Evolutionary conservation across 37 sponge, comb jelly and placozoan species (phyloP).

Genomic region (Lycopodina hypogea): DNA sequence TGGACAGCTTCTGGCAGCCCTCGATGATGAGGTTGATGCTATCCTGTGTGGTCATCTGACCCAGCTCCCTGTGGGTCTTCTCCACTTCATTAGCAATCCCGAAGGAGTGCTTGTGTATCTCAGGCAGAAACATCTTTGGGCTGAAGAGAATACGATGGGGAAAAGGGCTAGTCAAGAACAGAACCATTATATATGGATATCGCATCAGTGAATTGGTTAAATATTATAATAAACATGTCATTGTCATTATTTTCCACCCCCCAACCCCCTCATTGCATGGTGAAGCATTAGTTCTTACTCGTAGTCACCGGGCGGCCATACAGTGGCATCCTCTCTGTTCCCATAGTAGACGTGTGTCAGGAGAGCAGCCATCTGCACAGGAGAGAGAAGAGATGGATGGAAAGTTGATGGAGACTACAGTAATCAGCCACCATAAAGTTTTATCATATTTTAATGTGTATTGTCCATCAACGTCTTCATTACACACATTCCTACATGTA

Average conservation of each 20-base stretch:
- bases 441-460: too few species aligned
- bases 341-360: conserved; percentile 56
- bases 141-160: background rate
- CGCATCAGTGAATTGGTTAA: too few species aligned
- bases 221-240: too few species aligned
- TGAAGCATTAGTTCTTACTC: conserved; percentile 21
- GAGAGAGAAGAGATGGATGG: too few species aligned
- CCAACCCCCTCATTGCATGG: background rate
- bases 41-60: conserved; percentile 7
- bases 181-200: too few species aligned
- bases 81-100: conserved; percentile 27
- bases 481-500: too few species aligned
- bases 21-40: conserved; percentile 46
- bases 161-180: too few species aligned
- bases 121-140: conserved; percentile 44
- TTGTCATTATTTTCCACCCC: too few species aligned
- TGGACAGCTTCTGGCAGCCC: conserved; percentile 26
- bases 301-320: conserved; percentile 58
- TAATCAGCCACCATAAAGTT: too few species aligned
- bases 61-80: conserved; percentile 17
- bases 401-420: too few species aligned
- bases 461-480: too few species aligned
- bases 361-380: conserved; percentile 46
- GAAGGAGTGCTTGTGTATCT: conserved; percentile 2
- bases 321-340: background rate